Evolutionary conservation across 2,888 invertebrate species (phyloP).

Genomic region (Drosophila infuscata): DNA sequence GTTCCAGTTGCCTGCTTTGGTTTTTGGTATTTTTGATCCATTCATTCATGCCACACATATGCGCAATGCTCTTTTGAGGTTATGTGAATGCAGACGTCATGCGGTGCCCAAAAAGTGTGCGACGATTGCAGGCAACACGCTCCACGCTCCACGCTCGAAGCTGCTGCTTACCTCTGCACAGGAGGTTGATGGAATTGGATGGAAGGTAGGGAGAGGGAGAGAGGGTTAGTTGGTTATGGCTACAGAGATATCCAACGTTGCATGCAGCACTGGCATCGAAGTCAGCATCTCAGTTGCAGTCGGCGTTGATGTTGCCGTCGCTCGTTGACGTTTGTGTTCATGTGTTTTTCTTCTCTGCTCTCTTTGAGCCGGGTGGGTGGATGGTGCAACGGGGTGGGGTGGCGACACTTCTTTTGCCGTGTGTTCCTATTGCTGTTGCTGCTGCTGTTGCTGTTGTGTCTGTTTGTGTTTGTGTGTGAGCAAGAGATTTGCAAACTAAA

Average conservation of each 20-base stretch:
- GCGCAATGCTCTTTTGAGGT: slow-evolving; percentile 18
- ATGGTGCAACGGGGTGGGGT: not conserved
- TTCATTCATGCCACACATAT: not conserved
- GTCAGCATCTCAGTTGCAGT: slow-evolving; percentile 40
- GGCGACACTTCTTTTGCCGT: slow-evolving; percentile 42
- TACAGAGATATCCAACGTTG: slow-evolving; percentile 47
- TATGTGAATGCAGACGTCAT: slow-evolving; percentile 24
- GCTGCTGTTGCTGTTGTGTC: slow-evolving; percentile 17
- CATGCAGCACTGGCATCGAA: slow-evolving; percentile 46
- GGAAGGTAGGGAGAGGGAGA: not conserved
- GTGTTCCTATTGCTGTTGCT: slow-evolving; percentile 23
- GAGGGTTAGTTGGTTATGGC: slow-evolving; percentile 29
- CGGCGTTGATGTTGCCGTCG: slow-evolving; percentile 46
- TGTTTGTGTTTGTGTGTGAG: slow-evolving; percentile 50
- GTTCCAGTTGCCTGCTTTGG: not conserved
- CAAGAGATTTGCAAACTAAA: slow-evolving; percentile 83
- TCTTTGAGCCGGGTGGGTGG: slow-evolving; percentile 16
- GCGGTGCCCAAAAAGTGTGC: slow-evolving; percentile 30
- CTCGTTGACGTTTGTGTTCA: slow-evolving; percentile 62
- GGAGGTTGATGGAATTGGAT: not conserved
- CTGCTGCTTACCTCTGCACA: slow-evolving; percentile 3
- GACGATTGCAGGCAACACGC: slow-evolving; percentile 10
- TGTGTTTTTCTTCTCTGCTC: slow-evolving; percentile 31
- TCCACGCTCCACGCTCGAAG: not conserved
- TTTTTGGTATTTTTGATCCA: slow-evolving; percentile 3